A percentile compares a stretch with the other conserved stretches of the same genome.
phyloP scores from a whole-genome alignment of 2,113 vertebrate species.

The Salminus brasiliensis region DNA sequence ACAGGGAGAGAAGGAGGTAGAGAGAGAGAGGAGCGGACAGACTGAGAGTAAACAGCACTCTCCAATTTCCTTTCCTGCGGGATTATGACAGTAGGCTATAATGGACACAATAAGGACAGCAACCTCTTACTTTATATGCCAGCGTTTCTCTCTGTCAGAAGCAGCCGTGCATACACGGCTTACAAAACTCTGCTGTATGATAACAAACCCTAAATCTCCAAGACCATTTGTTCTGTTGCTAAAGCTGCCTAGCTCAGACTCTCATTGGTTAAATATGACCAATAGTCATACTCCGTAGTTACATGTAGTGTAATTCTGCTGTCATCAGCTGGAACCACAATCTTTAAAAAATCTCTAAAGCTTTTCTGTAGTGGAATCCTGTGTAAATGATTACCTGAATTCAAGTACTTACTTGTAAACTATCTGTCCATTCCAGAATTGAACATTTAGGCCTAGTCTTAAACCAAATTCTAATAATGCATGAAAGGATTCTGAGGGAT shows the following conservation, averaged over 20 bases:
- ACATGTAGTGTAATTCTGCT: background rate
- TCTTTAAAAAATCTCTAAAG: too few relatives aligned
- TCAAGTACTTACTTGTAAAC: too few relatives aligned
- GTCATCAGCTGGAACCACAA: too few relatives aligned
- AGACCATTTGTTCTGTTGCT: background rate
- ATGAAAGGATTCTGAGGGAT: too few relatives aligned
- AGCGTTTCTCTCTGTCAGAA: background rate
- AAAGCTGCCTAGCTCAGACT: background rate
- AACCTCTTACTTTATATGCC: background rate
- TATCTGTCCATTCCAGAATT: too few relatives aligned
- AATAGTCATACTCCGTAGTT: too few relatives aligned
- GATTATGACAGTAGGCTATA: slow-evolving; percentile 41
- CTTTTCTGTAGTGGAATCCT: too few relatives aligned
- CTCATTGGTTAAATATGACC: background rate
- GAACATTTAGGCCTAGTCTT: too few relatives aligned
- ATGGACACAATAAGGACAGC: slow-evolving; percentile 13
- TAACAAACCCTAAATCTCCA: background rate
- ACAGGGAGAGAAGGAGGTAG: slow-evolving; percentile 37
- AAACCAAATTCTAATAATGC: too few relatives aligned
- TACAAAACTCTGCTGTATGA: background rate
- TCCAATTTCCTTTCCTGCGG: slow-evolving; percentile 47
- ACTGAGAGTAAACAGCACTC: slow-evolving; percentile 53
- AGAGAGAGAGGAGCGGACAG: slow-evolving; percentile 14
- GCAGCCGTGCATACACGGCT: background rate
- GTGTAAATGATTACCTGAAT: too few relatives aligned